These are phyloP conservation scores for Cricetomys ansorgei DNA, from an alignment of 2,113 vertebrate genomes.

Conservation along the genomic window DNA sequence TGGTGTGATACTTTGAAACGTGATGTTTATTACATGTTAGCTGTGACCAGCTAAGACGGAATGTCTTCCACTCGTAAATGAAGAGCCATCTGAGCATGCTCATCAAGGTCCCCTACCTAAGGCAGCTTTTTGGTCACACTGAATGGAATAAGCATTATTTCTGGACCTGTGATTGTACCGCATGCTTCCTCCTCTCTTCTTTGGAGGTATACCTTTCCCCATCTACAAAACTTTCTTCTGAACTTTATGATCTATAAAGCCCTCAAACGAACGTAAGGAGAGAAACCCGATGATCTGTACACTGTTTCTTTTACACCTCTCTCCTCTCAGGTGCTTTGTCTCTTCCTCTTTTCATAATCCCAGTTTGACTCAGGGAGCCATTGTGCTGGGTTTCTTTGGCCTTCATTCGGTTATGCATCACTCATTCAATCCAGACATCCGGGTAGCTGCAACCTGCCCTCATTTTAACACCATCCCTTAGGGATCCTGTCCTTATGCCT, in stretches of 20 bases:
- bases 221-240: not conserved
- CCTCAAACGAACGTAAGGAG: not conserved
- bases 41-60: not conserved
- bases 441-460: fast-evolving
- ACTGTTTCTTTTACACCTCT: fast-evolving
- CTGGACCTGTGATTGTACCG: not conserved
- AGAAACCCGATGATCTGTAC: not conserved
- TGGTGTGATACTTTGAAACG: not conserved
- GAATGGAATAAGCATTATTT: not conserved
- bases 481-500: not conserved
- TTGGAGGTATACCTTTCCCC: not conserved
- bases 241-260: not conserved
- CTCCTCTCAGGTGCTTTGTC: not conserved
- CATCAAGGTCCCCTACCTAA: not conserved
- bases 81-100: not conserved
- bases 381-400: no score
- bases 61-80: not conserved
- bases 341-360: not conserved
- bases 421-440: not conserved
- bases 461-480: not conserved
- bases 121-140: no score
- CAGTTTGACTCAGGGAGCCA: fast-evolving
- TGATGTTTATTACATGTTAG: not conserved
- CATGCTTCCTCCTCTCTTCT: fast-evolving
- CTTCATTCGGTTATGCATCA: fast-evolving